These are phyloP conservation scores for Prenolepis imparis DNA, from an alignment of 2,888 invertebrate species.

Conservation along the genomic window DNA sequence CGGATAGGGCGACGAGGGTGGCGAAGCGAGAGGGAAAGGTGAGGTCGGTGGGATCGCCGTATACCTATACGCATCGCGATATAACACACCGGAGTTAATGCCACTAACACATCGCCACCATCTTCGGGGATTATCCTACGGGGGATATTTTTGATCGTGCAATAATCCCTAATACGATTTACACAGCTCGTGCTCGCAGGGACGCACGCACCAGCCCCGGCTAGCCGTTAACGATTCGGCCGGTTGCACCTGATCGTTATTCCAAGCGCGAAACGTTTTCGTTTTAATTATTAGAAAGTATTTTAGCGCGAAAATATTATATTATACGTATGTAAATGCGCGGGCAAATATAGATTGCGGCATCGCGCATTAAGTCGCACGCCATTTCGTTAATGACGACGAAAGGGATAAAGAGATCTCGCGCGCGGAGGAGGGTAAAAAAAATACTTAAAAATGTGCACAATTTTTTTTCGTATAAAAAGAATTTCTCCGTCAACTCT, in stretches of 20 bases:
- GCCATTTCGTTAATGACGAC: background rate
- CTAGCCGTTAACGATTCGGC: constrained; percentile 70
- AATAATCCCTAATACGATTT: constrained; percentile 86
- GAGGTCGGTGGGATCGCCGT: constrained; percentile 73
- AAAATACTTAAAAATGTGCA: background rate
- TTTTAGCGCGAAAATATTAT: constrained; percentile 33
- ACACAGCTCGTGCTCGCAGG: constrained; percentile 82
- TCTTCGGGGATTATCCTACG: constrained; percentile 84
- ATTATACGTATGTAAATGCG: background rate
- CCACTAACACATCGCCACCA: constrained; percentile 81
- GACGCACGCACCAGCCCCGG: constrained; percentile 73
- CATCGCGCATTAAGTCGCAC: background rate
- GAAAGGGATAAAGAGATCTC: background rate
- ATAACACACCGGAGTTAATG: constrained; percentile 79
- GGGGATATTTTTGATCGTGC: constrained; percentile 86
- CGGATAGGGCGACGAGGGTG: constrained; percentile 28
- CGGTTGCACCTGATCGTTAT: constrained; percentile 65
- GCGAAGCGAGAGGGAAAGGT: constrained; percentile 52
- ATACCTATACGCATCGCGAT: constrained; percentile 68
- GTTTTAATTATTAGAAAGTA: constrained; percentile 49
- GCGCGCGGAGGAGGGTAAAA: background rate
- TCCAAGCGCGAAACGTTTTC: constrained; percentile 29
- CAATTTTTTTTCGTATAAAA: background rate
- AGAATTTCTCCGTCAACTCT: background rate
- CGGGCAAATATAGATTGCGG: background rate